Evolutionary conservation across 2,888 invertebrate species (phyloP).

Genomic region (Callyntrura guangdongensis): DNA sequence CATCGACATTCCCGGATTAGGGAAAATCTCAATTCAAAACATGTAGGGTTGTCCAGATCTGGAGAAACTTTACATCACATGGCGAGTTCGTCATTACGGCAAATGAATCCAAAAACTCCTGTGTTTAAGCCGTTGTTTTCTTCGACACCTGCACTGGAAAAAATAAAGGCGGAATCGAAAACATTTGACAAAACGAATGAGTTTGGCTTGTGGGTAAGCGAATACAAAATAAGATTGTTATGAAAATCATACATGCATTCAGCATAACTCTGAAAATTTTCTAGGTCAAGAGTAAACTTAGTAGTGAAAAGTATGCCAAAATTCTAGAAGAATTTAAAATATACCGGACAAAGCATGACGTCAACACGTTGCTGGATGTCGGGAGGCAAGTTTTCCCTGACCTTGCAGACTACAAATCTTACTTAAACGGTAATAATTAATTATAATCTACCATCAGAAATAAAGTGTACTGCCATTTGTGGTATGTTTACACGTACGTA

Average conservation of each 20-base stretch:
- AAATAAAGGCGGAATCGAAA: background rate
- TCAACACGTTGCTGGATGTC: slow-evolving; percentile 48
- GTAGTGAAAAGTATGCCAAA: background rate
- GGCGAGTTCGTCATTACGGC: background rate
- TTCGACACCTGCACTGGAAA: slow-evolving; percentile 9
- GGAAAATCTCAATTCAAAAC: background rate
- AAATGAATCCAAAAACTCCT: background rate
- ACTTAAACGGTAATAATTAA: slow-evolving; percentile 30
- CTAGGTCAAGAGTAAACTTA: slow-evolving; percentile 53
- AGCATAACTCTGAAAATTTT: background rate
- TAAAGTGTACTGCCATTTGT: too few species aligned
- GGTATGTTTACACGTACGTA: background rate
- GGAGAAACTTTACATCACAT: slow-evolving; percentile 54
- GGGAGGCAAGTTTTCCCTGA: slow-evolving; percentile 51
- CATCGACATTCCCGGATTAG: slow-evolving; percentile 19
- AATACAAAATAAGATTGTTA: too few species aligned
- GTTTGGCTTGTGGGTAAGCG: slow-evolving; percentile 45
- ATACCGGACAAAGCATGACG: slow-evolving; percentile 10
- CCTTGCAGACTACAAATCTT: slow-evolving; percentile 36
- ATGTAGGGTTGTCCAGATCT: background rate
- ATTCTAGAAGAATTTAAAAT: slow-evolving; percentile 21
- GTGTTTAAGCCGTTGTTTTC: slow-evolving; percentile 64
- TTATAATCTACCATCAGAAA: too few species aligned
- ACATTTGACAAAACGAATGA: slow-evolving; percentile 50
- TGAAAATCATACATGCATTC: slow-evolving; percentile 8